Conservation (phyloP, 2,113 vertebrate genomes). For the Salvelinus sp. region DNA sequence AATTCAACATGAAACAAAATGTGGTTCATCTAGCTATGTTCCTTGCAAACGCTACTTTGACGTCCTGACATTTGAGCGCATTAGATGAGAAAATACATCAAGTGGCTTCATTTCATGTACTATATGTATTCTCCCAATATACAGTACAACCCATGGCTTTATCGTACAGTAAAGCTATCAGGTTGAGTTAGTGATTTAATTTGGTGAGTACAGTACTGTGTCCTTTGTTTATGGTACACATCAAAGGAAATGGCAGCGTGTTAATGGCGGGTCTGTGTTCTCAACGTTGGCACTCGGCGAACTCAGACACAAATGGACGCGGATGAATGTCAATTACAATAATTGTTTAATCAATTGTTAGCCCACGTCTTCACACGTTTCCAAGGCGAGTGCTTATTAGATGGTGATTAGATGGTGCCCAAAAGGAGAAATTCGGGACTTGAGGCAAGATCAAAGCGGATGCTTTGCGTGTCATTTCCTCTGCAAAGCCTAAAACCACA, state of each 20-base stretch:
- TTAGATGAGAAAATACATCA: conserved; percentile 25
- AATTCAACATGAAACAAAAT: too few relatives aligned
- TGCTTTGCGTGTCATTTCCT: too few relatives aligned
- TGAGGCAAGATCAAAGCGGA: too few relatives aligned
- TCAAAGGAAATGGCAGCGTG: conserved; percentile 50
- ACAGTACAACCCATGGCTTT: conserved; percentile 51
- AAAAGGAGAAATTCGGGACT: too few relatives aligned
- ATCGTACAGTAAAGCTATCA: conserved; percentile 70
- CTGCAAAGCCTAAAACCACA: too few relatives aligned
- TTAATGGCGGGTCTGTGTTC: conserved; percentile 62
- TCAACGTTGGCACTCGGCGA: conserved; percentile 37
- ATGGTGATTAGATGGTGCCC: conserved; percentile 14
- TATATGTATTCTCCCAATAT: conserved; percentile 27
- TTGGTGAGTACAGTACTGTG: conserved; percentile 66
- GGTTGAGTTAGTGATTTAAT: conserved; percentile 73
- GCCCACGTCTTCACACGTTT: conserved; percentile 28
- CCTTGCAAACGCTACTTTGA: too few relatives aligned
- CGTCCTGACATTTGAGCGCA: conserved; percentile 6
- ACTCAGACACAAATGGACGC: conserved; percentile 60
- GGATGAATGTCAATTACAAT: conserved; percentile 68
- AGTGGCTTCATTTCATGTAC: background rate
- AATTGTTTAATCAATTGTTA: conserved; percentile 61
- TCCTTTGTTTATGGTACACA: conserved; percentile 55
- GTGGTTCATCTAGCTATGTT: too few relatives aligned
- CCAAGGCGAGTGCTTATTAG: conserved; percentile 7